Conservation (phyloP, 92 coral and sea anemone genomes). For the Chrysogorgia sp. region DNA sequence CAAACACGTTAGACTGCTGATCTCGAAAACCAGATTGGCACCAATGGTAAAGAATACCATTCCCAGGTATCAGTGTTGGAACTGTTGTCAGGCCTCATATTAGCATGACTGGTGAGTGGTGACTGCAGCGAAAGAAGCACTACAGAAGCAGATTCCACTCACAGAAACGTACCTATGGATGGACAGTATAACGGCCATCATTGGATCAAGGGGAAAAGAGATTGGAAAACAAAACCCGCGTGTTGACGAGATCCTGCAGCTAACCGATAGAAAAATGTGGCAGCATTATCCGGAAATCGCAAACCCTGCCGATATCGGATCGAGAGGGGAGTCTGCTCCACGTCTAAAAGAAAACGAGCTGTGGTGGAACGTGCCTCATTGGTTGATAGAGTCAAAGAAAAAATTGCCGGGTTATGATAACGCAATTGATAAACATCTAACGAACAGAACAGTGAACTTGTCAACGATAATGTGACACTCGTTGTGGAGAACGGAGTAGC, state of each 20-base stretch:
- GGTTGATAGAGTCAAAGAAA: conserved; percentile 4
- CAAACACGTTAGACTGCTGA: not conserved
- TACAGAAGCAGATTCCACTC: not conserved
- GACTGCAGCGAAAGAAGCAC: not conserved
- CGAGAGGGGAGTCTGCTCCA: not conserved
- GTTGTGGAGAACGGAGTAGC: not conserved
- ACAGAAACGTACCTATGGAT: not conserved
- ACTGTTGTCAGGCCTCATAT: conserved; percentile 4
- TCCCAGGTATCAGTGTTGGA: conserved; percentile 1
- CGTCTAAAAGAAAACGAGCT: conserved; percentile 2
- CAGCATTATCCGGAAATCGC: not conserved
- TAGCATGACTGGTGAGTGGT: conserved; percentile 8
- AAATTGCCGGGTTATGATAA: not conserved
- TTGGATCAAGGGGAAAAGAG: not conserved
- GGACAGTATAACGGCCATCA: not conserved
- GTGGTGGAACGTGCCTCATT: conserved; percentile 2
- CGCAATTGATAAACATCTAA: not conserved
- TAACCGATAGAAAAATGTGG: not conserved
- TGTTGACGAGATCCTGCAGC: not conserved
- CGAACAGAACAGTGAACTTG: not conserved
- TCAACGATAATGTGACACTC: not conserved
- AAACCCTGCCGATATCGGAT: conserved; percentile 1
- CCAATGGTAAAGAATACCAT: not conserved
- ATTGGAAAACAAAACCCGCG: not conserved
- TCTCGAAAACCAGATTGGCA: not conserved